phyloP scores from a whole-genome alignment of 1,140 invertebrate genomes.

The Samia ricini region DNA sequence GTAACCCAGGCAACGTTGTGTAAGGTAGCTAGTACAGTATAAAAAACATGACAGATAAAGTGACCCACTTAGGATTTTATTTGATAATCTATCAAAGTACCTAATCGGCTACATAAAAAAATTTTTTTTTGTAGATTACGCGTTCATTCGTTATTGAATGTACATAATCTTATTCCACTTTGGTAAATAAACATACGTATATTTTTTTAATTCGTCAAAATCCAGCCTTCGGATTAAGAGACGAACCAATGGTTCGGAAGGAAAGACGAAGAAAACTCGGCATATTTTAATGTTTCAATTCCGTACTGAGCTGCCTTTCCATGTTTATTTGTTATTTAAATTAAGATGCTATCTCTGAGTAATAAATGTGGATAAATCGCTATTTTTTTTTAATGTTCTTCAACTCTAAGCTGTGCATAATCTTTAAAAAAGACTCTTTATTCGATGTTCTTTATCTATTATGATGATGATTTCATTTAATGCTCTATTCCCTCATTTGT shows the following conservation, averaged over 20 bases:
- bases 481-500: no score
- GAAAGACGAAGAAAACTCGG: neutral
- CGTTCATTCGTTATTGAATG: no score
- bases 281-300: slow-evolving; percentile 6
- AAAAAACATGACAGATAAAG: no score
- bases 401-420: no score
- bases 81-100: neutral
- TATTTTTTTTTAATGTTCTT: neutral
- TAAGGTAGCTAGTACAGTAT: no score
- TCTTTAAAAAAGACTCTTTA: no score
- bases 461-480: no score
- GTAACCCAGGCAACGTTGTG: no score
- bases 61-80: no score
- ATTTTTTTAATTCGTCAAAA: neutral
- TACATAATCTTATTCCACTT: neutral
- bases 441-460: no score
- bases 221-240: neutral
- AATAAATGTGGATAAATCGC: neutral
- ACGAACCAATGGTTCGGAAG: slow-evolving; percentile 4
- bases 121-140: no score
- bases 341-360: neutral
- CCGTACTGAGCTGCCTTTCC: neutral
- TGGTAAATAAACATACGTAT: neutral
- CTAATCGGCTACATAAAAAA: neutral
- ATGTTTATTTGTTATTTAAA: slow-evolving; percentile 9